Percentiles rank a stretch among this genome's conserved stretches.
phyloP scores from a whole-genome alignment of 2,888 invertebrate species.

The Habrosyne pyritoides region DNA sequence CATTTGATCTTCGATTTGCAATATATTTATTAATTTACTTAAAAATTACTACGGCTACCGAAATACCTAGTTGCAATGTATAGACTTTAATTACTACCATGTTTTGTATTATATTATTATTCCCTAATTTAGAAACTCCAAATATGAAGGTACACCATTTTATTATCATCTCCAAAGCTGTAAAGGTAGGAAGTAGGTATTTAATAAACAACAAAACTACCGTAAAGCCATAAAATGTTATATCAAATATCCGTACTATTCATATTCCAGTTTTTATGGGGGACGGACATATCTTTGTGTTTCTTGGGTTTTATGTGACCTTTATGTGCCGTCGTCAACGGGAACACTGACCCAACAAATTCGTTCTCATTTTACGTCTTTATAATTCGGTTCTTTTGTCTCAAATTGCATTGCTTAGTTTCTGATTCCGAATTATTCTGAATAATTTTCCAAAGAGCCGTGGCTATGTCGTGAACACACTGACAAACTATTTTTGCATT shows the following conservation, averaged over 20 bases:
- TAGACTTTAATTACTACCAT: too few relatives aligned
- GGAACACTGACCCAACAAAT: conserved; percentile 59
- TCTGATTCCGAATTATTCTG: too few relatives aligned
- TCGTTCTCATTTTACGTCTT: conserved; percentile 51
- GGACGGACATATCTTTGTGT: conserved; percentile 69
- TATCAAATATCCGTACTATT: conserved; percentile 71
- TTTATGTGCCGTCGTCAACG: conserved; percentile 52
- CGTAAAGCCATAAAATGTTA: conserved; percentile 65
- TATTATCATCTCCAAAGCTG: conserved; percentile 9
- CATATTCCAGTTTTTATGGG: conserved; percentile 72
- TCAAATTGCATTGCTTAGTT: conserved; percentile 20
- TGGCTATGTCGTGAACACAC: too few relatives aligned
- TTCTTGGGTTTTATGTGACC: conserved; percentile 70
- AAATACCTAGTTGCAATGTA: too few relatives aligned
- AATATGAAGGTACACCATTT: neutral
- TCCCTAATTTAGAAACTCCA: too few relatives aligned
- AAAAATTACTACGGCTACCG: too few relatives aligned
- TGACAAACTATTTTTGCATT: too few relatives aligned
- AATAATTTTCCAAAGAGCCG: too few relatives aligned
- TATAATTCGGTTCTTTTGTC: conserved; percentile 52
- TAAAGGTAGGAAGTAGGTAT: conserved; percentile 35
- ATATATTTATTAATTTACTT: too few relatives aligned
- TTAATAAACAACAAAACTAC: conserved; percentile 64
- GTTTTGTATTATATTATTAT: too few relatives aligned
- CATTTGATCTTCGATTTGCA: too few relatives aligned